Evolutionary conservation across 2,888 invertebrate genomes (phyloP).

Genomic region (Nomada goodeniana): DNA sequence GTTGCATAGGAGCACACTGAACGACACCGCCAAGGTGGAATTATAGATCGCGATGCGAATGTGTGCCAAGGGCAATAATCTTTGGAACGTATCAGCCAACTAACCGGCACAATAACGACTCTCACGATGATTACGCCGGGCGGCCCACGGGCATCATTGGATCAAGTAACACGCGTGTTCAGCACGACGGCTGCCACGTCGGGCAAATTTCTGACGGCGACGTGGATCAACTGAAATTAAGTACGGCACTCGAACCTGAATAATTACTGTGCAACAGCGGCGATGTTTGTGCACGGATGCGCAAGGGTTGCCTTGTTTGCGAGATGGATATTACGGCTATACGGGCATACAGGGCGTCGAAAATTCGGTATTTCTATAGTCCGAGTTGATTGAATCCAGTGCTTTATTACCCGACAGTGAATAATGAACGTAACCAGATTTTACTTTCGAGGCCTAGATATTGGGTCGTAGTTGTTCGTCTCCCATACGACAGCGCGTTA

Average conservation of each 20-base stretch:
- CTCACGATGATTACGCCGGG: conserved; percentile 40
- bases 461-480: no score
- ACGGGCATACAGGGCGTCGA: neutral
- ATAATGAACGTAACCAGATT: no score
- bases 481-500: no score
- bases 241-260: conserved; percentile 1
- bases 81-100: conserved; percentile 35
- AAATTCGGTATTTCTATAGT: neutral
- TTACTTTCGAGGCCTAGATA: no score
- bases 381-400: neutral
- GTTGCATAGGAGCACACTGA: neutral
- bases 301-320: neutral
- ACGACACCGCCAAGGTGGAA: neutral
- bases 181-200: conserved; percentile 9
- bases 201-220: conserved; percentile 25
- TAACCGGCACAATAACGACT: conserved; percentile 24
- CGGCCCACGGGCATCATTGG: conserved; percentile 25
- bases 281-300: neutral
- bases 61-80: conserved; percentile 52
- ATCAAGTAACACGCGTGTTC: conserved; percentile 42
- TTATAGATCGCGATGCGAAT: conserved; percentile 13
- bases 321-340: neutral
- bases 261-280: neutral
- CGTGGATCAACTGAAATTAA: conserved; percentile 32
- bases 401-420: neutral